phyloP scores from a whole-genome alignment of 2,113 vertebrate genomes.

The Cavia porcellus region DNA sequence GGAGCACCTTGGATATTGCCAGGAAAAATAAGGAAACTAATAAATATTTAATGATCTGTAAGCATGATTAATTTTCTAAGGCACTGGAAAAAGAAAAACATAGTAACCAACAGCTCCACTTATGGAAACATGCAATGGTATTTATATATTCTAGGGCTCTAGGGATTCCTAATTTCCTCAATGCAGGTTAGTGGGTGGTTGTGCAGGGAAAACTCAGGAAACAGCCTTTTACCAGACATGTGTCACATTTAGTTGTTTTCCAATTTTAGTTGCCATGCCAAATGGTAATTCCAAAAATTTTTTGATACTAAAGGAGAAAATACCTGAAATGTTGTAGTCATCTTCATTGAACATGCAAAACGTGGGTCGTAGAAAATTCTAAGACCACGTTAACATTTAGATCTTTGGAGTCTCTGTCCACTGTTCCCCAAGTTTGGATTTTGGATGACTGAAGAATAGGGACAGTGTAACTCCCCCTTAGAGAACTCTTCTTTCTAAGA shows the following conservation, averaged over 20 bases:
- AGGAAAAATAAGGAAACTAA: not conserved
- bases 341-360: not conserved
- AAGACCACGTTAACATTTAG: not conserved
- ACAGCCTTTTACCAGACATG: not conserved
- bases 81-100: not conserved
- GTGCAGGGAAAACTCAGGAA: not conserved
- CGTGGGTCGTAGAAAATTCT: not conserved
- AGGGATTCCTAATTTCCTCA: not conserved
- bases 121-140: not conserved
- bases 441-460: not conserved
- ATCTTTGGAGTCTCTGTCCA: not conserved
- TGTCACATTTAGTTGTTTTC: not conserved
- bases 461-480: not conserved
- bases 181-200: not conserved
- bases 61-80: not conserved
- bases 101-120: not conserved
- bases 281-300: not conserved
- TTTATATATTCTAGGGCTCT: not conserved
- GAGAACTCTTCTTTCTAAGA: not conserved
- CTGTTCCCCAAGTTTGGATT: not conserved
- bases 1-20: not conserved
- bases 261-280: not conserved
- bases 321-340: not conserved
- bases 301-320: not conserved
- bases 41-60: not conserved